A percentile compares a stretch with the other conserved stretches of the same genome.
phyloP scores from a whole-genome alignment of 2,888 invertebrate species.

The Prosopocoilus inquinatus region DNA sequence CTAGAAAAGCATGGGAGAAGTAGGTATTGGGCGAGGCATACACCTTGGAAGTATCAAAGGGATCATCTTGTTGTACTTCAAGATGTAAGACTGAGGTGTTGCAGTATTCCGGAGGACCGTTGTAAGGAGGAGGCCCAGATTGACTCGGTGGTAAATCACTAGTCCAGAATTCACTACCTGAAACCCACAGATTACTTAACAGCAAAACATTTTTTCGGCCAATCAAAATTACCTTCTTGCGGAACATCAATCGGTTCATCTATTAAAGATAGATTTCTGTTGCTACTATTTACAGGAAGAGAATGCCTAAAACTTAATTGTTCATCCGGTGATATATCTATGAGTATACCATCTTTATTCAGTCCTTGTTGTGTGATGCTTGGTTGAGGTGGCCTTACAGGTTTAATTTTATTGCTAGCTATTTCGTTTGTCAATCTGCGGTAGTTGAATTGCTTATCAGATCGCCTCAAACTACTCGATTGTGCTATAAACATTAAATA shows the following conservation, averaged over 20 bases:
- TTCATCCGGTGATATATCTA: constrained; percentile 69
- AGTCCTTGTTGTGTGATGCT: constrained; percentile 28
- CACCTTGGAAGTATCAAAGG: constrained; percentile 63
- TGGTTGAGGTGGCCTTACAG: constrained; percentile 51
- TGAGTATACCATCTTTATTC: constrained; percentile 69
- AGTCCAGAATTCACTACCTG: neutral
- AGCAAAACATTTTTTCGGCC: neutral
- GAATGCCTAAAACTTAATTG: constrained; percentile 7
- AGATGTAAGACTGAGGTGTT: constrained; percentile 49
- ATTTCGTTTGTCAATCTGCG: constrained; percentile 77
- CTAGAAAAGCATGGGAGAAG: constrained; percentile 1
- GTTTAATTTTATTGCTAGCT: constrained; percentile 40
- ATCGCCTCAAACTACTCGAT: constrained; percentile 27
- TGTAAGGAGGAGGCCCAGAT: constrained; percentile 49
- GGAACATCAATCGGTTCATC: constrained; percentile 75
- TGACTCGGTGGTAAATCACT: neutral
- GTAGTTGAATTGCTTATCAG: constrained; percentile 74
- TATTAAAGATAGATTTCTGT: constrained; percentile 56
- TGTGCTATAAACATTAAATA: constrained; percentile 8
- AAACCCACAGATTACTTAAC: neutral
- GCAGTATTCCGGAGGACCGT: constrained; percentile 57
- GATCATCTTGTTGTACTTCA: constrained; percentile 52
- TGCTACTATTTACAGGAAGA: constrained; percentile 20
- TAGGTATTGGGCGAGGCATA: constrained; percentile 23
- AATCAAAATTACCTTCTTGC: constrained; percentile 39